Evolutionary conservation across 2,888 invertebrate genomes (phyloP).

Genomic region (Subacronicta megacephala): DNA sequence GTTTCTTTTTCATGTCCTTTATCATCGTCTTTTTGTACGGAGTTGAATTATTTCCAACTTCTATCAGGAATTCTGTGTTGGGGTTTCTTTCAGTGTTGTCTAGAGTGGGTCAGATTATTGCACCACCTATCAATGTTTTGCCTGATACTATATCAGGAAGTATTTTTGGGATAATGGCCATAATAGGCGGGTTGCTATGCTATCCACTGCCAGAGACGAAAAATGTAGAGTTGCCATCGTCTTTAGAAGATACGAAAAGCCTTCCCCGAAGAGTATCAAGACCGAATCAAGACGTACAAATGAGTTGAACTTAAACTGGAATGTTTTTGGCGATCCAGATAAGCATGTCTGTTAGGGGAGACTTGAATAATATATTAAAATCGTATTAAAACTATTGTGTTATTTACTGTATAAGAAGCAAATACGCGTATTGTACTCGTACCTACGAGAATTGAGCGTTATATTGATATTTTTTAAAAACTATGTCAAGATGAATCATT

Average conservation of each 20-base stretch:
- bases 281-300: background rate
- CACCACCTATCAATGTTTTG: constrained; percentile 93
- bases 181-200: constrained; percentile 91
- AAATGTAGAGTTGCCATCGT: constrained; percentile 71
- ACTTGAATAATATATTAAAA: no score
- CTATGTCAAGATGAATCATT: no score
- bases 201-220: constrained; percentile 91
- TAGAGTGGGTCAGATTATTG: constrained; percentile 94
- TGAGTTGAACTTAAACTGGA: no score
- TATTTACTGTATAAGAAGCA: no score
- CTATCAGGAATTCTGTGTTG: constrained; percentile 94
- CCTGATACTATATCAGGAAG: constrained; percentile 68
- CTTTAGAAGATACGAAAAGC: constrained; percentile 69
- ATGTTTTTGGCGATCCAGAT: no score
- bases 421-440: no score
- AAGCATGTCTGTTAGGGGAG: no score
- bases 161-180: constrained; percentile 91
- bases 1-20: constrained; percentile 94
- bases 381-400: no score
- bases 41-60: constrained; percentile 96
- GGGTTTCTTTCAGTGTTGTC: constrained; percentile 95
- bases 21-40: constrained; percentile 95
- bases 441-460: no score
- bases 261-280: constrained; percentile 43
- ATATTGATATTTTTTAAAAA: no score